Base-by-base conservation (phyloP, 2,113 vertebrate species). In the Gymnorhina tibicen region DNA sequence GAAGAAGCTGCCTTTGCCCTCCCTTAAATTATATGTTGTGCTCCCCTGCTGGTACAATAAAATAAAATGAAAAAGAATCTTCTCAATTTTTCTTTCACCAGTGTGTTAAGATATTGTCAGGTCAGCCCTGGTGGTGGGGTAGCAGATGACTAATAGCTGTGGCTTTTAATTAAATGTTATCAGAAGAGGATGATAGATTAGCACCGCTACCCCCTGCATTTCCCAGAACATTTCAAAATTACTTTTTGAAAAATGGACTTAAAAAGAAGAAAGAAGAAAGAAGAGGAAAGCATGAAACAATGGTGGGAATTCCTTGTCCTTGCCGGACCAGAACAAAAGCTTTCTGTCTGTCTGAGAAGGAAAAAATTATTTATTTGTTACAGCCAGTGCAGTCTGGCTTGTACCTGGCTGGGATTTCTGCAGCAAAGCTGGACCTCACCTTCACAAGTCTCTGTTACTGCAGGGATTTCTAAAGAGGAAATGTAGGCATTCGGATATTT, bases 201-300 rank as follows among this genome's bases (percentile, higher is more conserved):
- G 80, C 41, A 75, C 32, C 1, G 3, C 83, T 91, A 87, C 95
- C 96, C 95, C 91, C 88, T 87, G 75, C 64, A 50, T 91, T 91
- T 97, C 85, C 88, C 92, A 96, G 92, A 94, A 96, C 95, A 96
- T 93, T 94, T 95, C 93, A 96, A 95, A 96, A 96, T 97, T 96
- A 84, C 88, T 96, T 97, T 96, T 95, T 97, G 96, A 97, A 95
- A 97, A 97, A 97, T 96, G 53, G 56, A 83, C 68, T 84, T 80
- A 17, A 74, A 94, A 94, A 88, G 56, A 53, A 82, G 58, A 66
- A 56, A 58, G 46, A 22, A 35, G n/a, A 32, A 68, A 75, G 63
- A 67, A 24, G 22, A 16, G 42, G 14, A 16, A n/a, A 46, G 17
- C 77, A 44, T 79, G 60, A 37, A 96, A 96, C 95, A 95, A 95